Base-by-base conservation (phyloP, 2,113 vertebrate species). In the Pandion haliaetus region DNA sequence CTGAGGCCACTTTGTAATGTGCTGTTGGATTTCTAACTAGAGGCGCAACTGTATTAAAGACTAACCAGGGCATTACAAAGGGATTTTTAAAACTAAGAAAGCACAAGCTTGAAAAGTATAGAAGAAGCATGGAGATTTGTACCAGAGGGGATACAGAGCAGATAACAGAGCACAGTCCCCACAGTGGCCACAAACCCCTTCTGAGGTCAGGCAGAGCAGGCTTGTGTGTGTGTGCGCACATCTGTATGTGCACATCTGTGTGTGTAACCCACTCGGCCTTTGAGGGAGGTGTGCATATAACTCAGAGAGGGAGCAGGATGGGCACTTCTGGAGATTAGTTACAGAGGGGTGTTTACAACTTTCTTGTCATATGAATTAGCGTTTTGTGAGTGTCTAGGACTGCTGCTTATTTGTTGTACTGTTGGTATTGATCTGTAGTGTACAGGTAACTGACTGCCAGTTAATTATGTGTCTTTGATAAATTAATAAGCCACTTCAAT, bases 401-500 rank as follows among this genome's bases (percentile, higher is more conserved):
- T 44, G 42, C 0, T 1, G 6, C 54, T 90, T 87, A 40, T 71
- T 72, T 84, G 18, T 17, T 70, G 18, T 29, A 50, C 38, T 81
- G 12, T 23, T 81, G 32, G n/a, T 78, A 81, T 32, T 40, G 47
- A 72, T 77, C n/a, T 77, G 21, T 12, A 84, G 20, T 31, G 11
- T 67, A 17, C 47, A 72, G 47, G 44, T 54, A 42, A 59, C 38
- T 63, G 47, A 21, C 47, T 65, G 29, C 8, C 26, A 69, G 73
- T 69, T 81, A 77, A 80, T 86, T 87, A 59, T 44, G 25, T 40
- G 31, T 40, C 40, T 62, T 54, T 93, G 67, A 87, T 17, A 77
- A 84, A 90, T 79, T 74, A 79, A 82, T 91, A 82, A 96, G 65
- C 29, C 36, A 18, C 34, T 93, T 96, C 12, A 73, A 74, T 40